Evolutionary conservation across 1,140 invertebrate species (phyloP).

Genomic region (Bombus waltoni): DNA sequence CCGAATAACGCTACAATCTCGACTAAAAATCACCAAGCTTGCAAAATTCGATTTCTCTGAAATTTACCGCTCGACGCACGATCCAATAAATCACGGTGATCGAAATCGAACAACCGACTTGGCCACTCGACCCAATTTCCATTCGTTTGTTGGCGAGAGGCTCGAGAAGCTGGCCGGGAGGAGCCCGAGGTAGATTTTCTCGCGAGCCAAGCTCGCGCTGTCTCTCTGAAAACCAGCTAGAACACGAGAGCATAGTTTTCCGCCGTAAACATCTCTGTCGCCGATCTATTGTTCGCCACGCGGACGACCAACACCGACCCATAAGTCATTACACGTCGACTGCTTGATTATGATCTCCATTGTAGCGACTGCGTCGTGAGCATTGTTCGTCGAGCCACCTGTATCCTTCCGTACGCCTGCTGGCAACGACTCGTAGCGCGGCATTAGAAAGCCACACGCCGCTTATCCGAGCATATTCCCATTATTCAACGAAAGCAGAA

Average conservation of each 20-base stretch:
- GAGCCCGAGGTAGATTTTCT: background rate
- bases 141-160: background rate
- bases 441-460: constrained; percentile 35
- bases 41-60: too few species aligned
- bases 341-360: constrained; percentile 77
- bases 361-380: constrained; percentile 72
- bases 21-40: too few species aligned
- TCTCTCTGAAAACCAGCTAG: background rate
- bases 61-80: too few species aligned
- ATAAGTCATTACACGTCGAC: constrained; percentile 78
- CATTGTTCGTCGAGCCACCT: constrained; percentile 72
- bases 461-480: constrained; percentile 32
- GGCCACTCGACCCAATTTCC: background rate
- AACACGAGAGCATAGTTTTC: constrained; percentile 37
- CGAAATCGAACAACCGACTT: background rate
- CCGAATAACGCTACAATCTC: too few species aligned
- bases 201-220: background rate
- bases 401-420: constrained; percentile 36
- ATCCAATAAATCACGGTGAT: background rate
- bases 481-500: constrained; percentile 45
- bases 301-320: constrained; percentile 59
- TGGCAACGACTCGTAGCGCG: background rate
- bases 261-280: constrained; percentile 69
- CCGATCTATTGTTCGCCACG: constrained; percentile 73
- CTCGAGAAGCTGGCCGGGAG: background rate